A percentile compares a stretch with the other conserved stretches of the same genome.
phyloP scores from a whole-genome alignment of 2,888 invertebrate genomes.

The Lagria hirta region DNA sequence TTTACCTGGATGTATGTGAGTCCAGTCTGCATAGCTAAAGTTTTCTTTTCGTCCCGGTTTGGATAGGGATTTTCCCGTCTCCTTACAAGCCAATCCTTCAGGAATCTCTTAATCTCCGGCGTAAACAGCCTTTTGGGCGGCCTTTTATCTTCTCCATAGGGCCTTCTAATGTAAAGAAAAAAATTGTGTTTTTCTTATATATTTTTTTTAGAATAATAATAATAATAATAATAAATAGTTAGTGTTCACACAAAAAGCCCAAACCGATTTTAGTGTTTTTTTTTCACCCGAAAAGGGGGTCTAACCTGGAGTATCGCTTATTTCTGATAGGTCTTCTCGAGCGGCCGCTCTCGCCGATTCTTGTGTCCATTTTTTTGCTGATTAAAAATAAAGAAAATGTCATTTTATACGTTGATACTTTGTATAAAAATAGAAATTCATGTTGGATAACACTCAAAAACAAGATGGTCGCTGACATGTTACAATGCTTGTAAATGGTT shows the following conservation, averaged over 20 bases:
- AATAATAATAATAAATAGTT: constrained; percentile 6
- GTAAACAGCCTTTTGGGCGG: constrained; percentile 74
- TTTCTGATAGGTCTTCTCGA: constrained; percentile 67
- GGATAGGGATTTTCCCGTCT: constrained; percentile 78
- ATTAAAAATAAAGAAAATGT: constrained; percentile 47
- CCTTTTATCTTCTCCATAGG: constrained; percentile 62
- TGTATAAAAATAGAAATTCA: constrained; percentile 52
- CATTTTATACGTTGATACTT: constrained; percentile 44
- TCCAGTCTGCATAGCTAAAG: constrained; percentile 71
- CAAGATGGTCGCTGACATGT: constrained; percentile 49
- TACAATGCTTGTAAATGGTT: constrained; percentile 38
- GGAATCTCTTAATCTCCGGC: constrained; percentile 74
- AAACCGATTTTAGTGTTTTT: constrained; percentile 20
- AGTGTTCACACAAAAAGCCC: constrained; percentile 16
- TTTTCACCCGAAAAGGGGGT: constrained; percentile 23
- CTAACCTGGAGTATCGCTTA: constrained; percentile 72
- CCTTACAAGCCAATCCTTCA: constrained; percentile 76
- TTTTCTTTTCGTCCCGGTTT: constrained; percentile 74
- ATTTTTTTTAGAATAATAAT: constrained; percentile 3
- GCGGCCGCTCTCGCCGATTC: constrained; percentile 50
- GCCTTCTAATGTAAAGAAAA: constrained; percentile 52
- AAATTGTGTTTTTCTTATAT: too few species aligned
- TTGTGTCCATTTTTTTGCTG: constrained; percentile 50
- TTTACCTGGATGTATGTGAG: constrained; percentile 76
- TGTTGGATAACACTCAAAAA: constrained; percentile 54